Base-by-base conservation (phyloP, 2,113 vertebrate species). In the Rhinopithecus roxellana region DNA sequence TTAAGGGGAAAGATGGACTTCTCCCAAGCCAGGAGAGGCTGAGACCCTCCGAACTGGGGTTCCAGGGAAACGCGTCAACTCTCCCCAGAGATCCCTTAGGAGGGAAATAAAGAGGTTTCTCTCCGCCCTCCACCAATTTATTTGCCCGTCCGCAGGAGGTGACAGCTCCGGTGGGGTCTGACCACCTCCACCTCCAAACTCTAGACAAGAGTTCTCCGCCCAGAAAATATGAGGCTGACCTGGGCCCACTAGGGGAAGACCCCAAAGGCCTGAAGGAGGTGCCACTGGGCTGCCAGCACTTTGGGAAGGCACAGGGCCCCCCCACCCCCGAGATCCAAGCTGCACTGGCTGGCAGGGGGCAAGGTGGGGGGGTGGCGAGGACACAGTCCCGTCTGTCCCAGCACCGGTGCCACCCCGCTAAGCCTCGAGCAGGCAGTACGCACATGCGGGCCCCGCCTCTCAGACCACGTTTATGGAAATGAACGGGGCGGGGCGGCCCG, bases 1-100 rank as follows among this genome's bases (percentile, higher is more conserved):
- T 6, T 6, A 4, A 20, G 8, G 8, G 17, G 2, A 30, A 64
- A 64, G 27, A 1, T 7, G 18, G 84, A 18, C 2, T 3, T n/a
- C 30, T 32, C n/a, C n/a, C 74, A 25, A 16, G 14, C 22, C 18
- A 43, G 5, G 30, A n/a, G 17, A n/a, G n/a, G 5, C 30, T 22
- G 52, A 40, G 35, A 16, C 25, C 52, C 43, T 23, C 43, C 14
- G 38, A 64, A 38, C 35, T 32, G 20, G n/a, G 18, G 27, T 40
- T 74, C 22, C 61, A 20, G 17, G 40, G 14, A 11, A 61, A 6
- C 27, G 8, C 1, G 6, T 12, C n/a, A 32, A 10, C 43, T 52
- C 8, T n/a, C 48, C 30, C 52, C 27, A 3, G 23, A 69, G 12
- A 57, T 13, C 55, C 45, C 69, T 4, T 43, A 8, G 11, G 18